Evolutionary conservation across 2,888 invertebrate species (phyloP).

Genomic region (Noctua comes): DNA sequence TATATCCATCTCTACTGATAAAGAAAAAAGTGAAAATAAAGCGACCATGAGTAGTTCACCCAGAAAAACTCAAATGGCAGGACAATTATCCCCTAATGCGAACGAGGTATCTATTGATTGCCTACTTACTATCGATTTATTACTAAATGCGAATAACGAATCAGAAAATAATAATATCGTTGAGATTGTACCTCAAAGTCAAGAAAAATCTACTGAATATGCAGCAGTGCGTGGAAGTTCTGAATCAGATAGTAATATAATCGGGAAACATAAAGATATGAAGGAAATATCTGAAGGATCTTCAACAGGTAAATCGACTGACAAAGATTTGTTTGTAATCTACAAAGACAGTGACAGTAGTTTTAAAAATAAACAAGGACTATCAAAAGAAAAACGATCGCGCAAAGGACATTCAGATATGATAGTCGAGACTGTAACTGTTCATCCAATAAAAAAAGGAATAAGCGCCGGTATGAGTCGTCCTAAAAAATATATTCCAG

Average conservation of each 20-base stretch:
- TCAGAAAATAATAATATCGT: conserved; percentile 48
- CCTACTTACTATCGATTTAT: conserved; percentile 8
- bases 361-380: conserved; percentile 53
- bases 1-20: conserved; percentile 68
- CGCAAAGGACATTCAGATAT: conserved; percentile 62
- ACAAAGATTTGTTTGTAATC: conserved; percentile 81
- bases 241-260: conserved; percentile 54
- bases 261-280: conserved; percentile 52
- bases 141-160: conserved; percentile 62
- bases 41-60: conserved; percentile 1
- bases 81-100: conserved; percentile 28
- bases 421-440: conserved; percentile 61
- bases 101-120: conserved; percentile 8
- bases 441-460: conserved; percentile 52
- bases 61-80: conserved; percentile 35
- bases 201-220: conserved; percentile 59
- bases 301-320: conserved; percentile 67
- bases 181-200: conserved; percentile 43
- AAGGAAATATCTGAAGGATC: conserved; percentile 58
- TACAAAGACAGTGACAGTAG: conserved; percentile 78
- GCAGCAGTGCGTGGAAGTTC: conserved; percentile 50
- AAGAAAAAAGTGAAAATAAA: conserved; percentile 53
- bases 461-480: conserved; percentile 18
- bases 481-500: conserved; percentile 36
- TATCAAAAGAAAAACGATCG: conserved; percentile 57